Base-by-base conservation (phyloP, 2,888 invertebrate species). In the Troglohyphantes excavatus region DNA sequence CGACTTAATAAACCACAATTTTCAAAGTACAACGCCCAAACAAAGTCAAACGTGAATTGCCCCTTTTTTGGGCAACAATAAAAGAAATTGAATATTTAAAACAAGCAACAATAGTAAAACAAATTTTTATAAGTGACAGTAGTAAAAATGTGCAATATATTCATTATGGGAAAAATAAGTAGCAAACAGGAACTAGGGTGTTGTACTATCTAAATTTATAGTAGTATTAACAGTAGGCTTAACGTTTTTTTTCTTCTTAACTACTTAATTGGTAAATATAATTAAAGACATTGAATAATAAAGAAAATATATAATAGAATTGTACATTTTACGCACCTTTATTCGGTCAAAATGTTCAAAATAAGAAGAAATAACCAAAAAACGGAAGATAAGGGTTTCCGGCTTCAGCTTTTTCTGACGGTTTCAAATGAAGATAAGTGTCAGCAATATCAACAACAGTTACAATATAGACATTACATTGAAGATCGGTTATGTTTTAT, bases 331-430 rank as follows among this genome's bases (percentile, higher is more conserved):
- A 61, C 39, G 46, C 39, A 83, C 83, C 61, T 68, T 33, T 23
- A 13, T 26, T 21, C n/a, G 13, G 39, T 5, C 26, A 5, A 68
- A 67, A 78, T 43, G 46, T 70, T 59, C 70, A 86, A 86, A 86
- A 78, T 39, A 70, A 53, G 85, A 76, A 85, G 73, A 85, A 85
- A 67, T 65, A 65, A 39, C 39, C 26, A 26, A 63, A 73, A 65
- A 86, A 65, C 63, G 23, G 33, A 43, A 73, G 84, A 86, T 86
- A 86, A 86, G 76, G 59, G 65, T 27, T 86, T 86, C 85, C 85
- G 85, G 84, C 70, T 39, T 65, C 53, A n/a, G 78, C 13, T 78
- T 63, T 53, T 27, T 21, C 61, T 76, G 39, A 73, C 46, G 29
- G 76, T 33, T 59, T 76, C 19, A 29, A 76, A 76, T 9, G 29